Base-by-base conservation (phyloP, 2,113 vertebrate genomes). In the Onychostruthus taczanowskii region DNA sequence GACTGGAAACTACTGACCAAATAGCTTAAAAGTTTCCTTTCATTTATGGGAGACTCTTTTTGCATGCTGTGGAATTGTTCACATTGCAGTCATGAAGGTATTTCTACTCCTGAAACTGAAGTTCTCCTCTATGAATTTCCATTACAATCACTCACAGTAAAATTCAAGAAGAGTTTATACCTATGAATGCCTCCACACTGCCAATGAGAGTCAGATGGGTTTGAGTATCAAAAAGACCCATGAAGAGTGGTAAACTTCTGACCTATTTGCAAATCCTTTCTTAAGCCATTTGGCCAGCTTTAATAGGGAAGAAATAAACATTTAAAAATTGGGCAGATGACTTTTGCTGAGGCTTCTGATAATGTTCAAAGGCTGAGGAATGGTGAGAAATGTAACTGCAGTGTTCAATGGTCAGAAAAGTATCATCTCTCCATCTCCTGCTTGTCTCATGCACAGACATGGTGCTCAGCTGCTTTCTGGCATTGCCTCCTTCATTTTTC, bases 311-410 rank as follows among this genome's bases (percentile, higher is more conserved):
- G 21, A 79, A 63, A 82, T 19, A 56, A 43, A 39, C 14, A 63
- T 37, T 35, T 44, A n/a, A 35, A 92, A 72, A 37, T 22, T 22
- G 8, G 49, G 30, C 16, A 53, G 7, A 3, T 0, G 0, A 3
- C 9, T 79, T 85, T 63, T 67, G 1, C 39, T 68, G 43, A 22
- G 31, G 19, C 24, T 75, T 70, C 35, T 85, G 14, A 14, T 30
- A 49, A 27, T 22, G 28, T 72, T 58, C 58, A 79, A 43, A 37
- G n/a, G 44, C 28, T 27, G 31, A 61, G 35, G 81, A 77, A 43
- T 26, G 26, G 17, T 69, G 44, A 84, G 23, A 81, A 84, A 81
- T 11, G 31, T 47, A n/a, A 10, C n/a, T 58, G n/a, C 19, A 47
- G 17, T 19, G n/a, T 74, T 58, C 47, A 53, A 1, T 53, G 28